These are phyloP conservation scores for Centropyge bicolor DNA, from an alignment of 2,797 vertebrate genomes.

Conservation along the genomic window DNA sequence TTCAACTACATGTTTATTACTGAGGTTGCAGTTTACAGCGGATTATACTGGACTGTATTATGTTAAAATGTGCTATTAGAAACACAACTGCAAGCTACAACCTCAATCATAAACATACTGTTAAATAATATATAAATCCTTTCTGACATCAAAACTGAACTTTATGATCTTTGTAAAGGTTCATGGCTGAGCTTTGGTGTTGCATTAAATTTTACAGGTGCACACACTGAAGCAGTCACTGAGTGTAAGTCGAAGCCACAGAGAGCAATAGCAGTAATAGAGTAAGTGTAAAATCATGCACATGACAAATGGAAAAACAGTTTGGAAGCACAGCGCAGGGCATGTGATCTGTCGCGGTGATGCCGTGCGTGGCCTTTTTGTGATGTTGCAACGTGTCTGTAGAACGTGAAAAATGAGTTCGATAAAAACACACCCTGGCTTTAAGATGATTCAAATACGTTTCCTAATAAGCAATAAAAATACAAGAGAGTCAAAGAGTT, in stretches of 20 bases:
- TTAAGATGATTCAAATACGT: neutral
- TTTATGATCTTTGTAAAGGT: neutral
- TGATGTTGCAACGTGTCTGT: constrained; percentile 43
- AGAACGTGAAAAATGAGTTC: neutral
- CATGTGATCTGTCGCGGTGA: constrained; percentile 44
- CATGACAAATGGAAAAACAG: constrained; percentile 40
- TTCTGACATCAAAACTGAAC: neutral
- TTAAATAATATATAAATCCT: neutral
- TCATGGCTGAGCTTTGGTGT: neutral
- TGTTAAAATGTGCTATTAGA: neutral
- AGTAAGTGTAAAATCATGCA: constrained; percentile 18
- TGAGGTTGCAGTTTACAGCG: too few species aligned
- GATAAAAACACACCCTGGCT: neutral
- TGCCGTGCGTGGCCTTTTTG: constrained; percentile 33
- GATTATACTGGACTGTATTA: neutral
- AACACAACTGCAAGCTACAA: neutral
- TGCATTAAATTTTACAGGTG: neutral
- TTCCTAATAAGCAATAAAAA: neutral
- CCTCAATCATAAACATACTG: neutral
- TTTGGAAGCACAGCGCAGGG: constrained; percentile 5
- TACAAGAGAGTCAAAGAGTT: neutral
- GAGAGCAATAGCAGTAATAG: neutral
- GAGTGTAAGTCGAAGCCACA: neutral
- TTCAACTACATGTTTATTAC: too few species aligned
- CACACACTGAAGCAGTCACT: neutral